Conservation (phyloP, 2,797 vertebrate genomes). For the Buceros bicornis region DNA sequence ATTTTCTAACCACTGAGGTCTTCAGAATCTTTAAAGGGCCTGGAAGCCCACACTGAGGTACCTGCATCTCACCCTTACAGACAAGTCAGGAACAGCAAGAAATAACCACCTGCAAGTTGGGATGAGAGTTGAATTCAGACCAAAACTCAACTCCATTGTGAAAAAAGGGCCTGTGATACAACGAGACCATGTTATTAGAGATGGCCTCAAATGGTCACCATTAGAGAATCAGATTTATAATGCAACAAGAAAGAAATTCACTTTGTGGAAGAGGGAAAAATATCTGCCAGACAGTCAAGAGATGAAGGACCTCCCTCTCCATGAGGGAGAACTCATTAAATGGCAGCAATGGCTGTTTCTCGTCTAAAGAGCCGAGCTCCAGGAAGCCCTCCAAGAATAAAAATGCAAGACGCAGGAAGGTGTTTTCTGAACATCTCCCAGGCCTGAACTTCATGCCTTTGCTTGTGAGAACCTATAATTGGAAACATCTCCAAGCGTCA, state of each 20-base stretch:
- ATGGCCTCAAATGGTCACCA: neutral
- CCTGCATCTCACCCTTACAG: neutral
- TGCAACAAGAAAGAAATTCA: neutral
- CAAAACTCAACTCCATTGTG: neutral
- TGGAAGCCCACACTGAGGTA: neutral
- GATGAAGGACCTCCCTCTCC: neutral
- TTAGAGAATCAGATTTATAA: neutral
- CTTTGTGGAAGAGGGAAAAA: neutral
- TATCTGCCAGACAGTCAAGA: neutral
- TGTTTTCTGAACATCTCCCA: slow-evolving; percentile 47
- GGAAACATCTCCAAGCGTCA: neutral
- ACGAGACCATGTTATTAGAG: neutral
- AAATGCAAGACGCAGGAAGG: neutral
- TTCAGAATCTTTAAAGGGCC: neutral
- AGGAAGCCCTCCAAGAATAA: slow-evolving; percentile 47
- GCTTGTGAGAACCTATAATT: slow-evolving; percentile 43
- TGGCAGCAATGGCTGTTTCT: slow-evolving; percentile 58
- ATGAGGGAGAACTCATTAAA: slow-evolving; percentile 48
- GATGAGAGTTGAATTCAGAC: neutral
- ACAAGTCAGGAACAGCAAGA: neutral
- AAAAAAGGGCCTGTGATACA: neutral
- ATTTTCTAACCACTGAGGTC: neutral
- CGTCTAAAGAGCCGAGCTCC: neutral
- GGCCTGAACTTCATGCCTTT: slow-evolving; percentile 11
- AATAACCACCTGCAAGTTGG: neutral